phyloP scores from a whole-genome alignment of 2,797 vertebrate genomes.

The Microctenopoma stevenorrisi region DNA sequence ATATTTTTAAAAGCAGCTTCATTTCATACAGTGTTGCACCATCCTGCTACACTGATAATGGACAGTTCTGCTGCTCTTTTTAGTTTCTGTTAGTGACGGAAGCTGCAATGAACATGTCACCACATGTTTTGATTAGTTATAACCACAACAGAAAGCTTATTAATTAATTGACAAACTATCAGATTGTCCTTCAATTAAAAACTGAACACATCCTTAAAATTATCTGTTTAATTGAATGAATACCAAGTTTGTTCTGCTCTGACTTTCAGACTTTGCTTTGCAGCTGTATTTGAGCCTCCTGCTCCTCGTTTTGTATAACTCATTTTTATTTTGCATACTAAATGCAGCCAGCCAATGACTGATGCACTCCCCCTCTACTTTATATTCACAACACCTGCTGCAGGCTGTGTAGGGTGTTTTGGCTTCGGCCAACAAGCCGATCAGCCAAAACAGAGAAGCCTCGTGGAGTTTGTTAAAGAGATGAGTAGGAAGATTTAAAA shows the following conservation, averaged over 20 bases:
- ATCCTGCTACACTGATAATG: neutral
- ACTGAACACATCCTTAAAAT: constrained; percentile 4
- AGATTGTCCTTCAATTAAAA: neutral
- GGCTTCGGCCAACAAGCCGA: constrained; percentile 32
- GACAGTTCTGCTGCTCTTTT: neutral
- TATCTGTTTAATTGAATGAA: constrained; percentile 19
- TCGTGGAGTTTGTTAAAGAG: constrained; percentile 16
- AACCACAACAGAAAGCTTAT: neutral
- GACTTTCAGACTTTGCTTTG: constrained; percentile 38
- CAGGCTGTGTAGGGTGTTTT: constrained; percentile 46
- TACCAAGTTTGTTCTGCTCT: constrained; percentile 21
- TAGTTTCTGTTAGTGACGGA: too few species aligned
- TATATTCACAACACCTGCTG: constrained; percentile 67
- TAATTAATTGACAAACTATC: neutral
- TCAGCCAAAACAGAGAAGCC: constrained; percentile 27
- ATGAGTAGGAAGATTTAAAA: constrained; percentile 18
- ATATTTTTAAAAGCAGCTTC: neutral
- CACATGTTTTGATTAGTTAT: neutral
- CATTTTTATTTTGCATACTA: constrained; percentile 68
- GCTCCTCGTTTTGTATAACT: constrained; percentile 54
- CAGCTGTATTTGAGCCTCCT: constrained; percentile 45
- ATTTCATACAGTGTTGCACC: too few species aligned
- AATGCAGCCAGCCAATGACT: constrained; percentile 55
- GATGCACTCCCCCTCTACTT: constrained; percentile 58
- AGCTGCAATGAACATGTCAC: too few species aligned